A percentile compares a stretch with the other conserved stretches of the same genome.
Conservation (phyloP, 2,888 invertebrate species). For the Sipunculus nudus region DNA sequence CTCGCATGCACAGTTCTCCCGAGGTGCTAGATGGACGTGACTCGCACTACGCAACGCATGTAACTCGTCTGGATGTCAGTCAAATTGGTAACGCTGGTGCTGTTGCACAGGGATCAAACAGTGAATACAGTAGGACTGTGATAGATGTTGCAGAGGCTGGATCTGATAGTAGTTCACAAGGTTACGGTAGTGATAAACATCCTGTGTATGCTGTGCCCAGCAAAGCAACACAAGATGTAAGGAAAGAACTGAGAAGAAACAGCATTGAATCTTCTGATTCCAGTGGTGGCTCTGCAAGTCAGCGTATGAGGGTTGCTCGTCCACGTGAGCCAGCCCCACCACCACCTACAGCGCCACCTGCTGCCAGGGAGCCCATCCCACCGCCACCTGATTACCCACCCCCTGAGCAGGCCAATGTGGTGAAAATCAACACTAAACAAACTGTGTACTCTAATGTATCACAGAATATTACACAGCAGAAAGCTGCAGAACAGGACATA, state of each 20-base stretch:
- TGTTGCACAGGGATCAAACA: no score
- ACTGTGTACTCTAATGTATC: no score
- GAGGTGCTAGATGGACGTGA: no score
- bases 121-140: no score
- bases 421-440: no score
- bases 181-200: background rate
- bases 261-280: background rate
- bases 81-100: no score
- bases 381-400: constrained; percentile 2
- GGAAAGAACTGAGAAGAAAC: background rate
- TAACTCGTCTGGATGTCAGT: constrained; percentile 1
- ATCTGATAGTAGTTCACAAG: background rate
- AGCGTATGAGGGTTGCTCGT: background rate
- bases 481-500: no score
- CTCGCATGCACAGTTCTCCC: no score
- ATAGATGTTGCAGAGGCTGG: no score
- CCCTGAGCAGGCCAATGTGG: no score
- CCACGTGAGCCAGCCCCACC: constrained; percentile 14
- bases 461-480: no score
- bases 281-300: background rate
- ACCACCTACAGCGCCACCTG: constrained; percentile 7
- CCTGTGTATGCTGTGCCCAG: constrained; percentile 18
- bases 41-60: constrained; percentile 2
- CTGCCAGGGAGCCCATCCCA: background rate
- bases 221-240: background rate